phyloP scores from a whole-genome alignment of 1,140 invertebrate genomes.

The Euborellia annulipes region DNA sequence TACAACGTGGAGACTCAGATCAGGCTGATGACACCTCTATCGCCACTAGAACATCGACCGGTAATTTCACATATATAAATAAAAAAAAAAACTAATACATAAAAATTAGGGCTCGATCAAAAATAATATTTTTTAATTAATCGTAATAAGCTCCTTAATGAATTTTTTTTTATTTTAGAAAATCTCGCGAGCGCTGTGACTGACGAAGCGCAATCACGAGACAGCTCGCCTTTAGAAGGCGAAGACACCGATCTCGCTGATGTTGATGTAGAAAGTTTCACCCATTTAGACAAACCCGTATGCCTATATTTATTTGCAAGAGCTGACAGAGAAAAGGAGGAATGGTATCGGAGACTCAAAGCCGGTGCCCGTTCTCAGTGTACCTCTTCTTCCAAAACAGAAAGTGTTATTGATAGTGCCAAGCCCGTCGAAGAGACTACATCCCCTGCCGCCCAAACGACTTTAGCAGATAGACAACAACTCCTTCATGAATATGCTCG shows the following conservation, averaged over 20 bases:
- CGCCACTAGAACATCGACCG: too few species aligned
- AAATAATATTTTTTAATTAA: too few species aligned
- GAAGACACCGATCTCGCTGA: conserved; percentile 16
- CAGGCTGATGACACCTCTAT: neutral
- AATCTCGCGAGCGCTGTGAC: too few species aligned
- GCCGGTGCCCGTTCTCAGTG: too few species aligned
- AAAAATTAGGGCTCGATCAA: too few species aligned
- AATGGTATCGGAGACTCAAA: conserved; percentile 49
- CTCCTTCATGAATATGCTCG: too few species aligned
- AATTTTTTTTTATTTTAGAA: too few species aligned
- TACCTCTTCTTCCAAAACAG: neutral
- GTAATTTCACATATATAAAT: too few species aligned
- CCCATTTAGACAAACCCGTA: conserved; percentile 12
- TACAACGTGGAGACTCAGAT: neutral
- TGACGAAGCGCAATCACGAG: conserved; percentile 17
- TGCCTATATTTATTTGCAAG: conserved; percentile 57
- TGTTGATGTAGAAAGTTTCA: conserved; percentile 12
- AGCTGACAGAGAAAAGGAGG: conserved; percentile 73
- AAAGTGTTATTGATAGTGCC: conserved; percentile 12
- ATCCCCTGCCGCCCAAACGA: too few species aligned
- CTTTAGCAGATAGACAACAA: too few species aligned
- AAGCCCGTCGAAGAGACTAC: conserved; percentile 11
- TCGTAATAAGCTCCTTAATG: too few species aligned
- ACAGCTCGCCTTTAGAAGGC: conserved; percentile 20
- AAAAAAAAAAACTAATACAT: too few species aligned